Base-by-base conservation (phyloP, 1,140 invertebrate genomes). In the Dendroctonus valens region DNA sequence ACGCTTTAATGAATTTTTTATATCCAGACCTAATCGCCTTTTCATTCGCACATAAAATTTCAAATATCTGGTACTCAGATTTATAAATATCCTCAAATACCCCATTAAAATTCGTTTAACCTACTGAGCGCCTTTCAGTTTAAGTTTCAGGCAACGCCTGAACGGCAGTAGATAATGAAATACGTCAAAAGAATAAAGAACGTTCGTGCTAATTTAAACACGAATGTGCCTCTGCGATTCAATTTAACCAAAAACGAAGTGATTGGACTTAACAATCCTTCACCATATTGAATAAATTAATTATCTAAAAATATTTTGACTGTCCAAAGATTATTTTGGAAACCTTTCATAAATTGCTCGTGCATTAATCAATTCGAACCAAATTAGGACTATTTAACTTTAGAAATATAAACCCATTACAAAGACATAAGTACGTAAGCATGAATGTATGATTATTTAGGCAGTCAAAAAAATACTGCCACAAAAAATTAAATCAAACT, bases 101-200 rank as follows among this genome's bases (percentile, higher is more conserved):
- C 41, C 55, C 41, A 58, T 58, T 58, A 58, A 58, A 58, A 58
- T 44, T 58, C 41, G 55, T 58, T 58, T 58, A 14, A 58, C 55
- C 55, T 7, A 7, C 12, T 11, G 41, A 58, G 26, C 12, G 40
- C 41, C 41, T 44, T 58, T 58, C 55, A 58, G 46, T 58, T 58
- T 58, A 58, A 58, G 12, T 58, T 58, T 41, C 11, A 7, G 26
- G 41, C 15, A 44, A 58, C 41, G 55, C 41, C 55, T 58, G 55
- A 58, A 42, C 41, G 41, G 41, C 14, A 26, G 55, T 37, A 58
- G 55, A 58, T 58, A 58, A 58, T 58, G 55, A 58, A 58, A 58
- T 26, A 58, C 55, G 55, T 58, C 55, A 58, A 58, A 58, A 58
- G 55, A 58, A 58, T 58, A 58, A 58, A 58, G 55, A 42, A 58